These are phyloP conservation scores for Galagoides demidoff DNA, from an alignment of 2,797 vertebrate species.

Conservation along the genomic window DNA sequence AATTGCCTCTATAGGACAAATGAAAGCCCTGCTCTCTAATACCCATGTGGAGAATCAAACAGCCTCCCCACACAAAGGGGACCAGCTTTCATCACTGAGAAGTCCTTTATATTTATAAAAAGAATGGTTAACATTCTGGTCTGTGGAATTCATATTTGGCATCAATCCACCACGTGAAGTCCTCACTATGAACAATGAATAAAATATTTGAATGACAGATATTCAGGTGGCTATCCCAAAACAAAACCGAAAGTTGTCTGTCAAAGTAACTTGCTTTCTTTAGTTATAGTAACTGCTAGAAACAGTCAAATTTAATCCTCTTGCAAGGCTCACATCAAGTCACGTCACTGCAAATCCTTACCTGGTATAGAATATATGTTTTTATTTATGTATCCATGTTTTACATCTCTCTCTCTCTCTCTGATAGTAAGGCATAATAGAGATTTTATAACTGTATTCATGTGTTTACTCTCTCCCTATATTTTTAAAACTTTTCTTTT, in stretches of 20 bases:
- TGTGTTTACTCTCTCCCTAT: neutral
- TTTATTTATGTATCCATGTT: slow-evolving; percentile 28
- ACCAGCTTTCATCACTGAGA: slow-evolving; percentile 44
- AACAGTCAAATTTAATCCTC: slow-evolving; percentile 21
- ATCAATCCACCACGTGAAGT: neutral
- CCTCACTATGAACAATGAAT: slow-evolving; percentile 26
- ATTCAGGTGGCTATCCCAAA: neutral
- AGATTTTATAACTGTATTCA: slow-evolving; percentile 1
- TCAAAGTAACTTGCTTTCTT: slow-evolving; percentile 20
- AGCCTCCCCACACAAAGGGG: neutral
- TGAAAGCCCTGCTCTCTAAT: slow-evolving; percentile 6
- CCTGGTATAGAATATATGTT: neutral
- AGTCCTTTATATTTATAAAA: slow-evolving; percentile 49
- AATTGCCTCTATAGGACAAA: neutral
- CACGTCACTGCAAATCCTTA: neutral
- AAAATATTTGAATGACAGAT: slow-evolving; percentile 19
- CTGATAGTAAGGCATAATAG: neutral
- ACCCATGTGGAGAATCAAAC: neutral
- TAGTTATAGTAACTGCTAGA: slow-evolving; percentile 1
- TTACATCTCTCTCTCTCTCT: neutral
- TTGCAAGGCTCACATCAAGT: slow-evolving; percentile 45
- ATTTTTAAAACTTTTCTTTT: neutral
- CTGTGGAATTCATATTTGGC: slow-evolving; percentile 21
- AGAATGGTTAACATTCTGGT: slow-evolving; percentile 39
- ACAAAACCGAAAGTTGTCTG: slow-evolving; percentile 33